These are phyloP conservation scores for Dicerorhinus sumatrensis DNA, from an alignment of 2,113 vertebrate genomes.

Conservation along the genomic window DNA sequence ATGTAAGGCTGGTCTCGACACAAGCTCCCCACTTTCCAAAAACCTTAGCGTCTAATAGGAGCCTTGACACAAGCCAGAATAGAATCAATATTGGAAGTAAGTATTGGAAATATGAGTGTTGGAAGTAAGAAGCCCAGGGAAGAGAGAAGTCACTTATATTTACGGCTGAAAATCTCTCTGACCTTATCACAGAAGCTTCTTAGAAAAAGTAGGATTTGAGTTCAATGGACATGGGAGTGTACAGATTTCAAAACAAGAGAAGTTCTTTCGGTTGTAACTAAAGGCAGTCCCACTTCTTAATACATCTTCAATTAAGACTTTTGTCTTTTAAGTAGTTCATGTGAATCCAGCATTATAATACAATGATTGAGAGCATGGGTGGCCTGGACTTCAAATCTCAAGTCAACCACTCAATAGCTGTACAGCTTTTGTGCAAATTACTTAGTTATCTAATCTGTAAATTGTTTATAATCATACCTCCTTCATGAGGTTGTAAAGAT, in stretches of 20 bases:
- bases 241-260: not conserved
- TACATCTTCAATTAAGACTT: not conserved
- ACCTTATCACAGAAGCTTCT: not conserved
- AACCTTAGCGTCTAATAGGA: not conserved
- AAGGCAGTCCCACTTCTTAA: not conserved
- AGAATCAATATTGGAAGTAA: not conserved
- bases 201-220: not conserved
- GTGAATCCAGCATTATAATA: not conserved
- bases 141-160: not conserved
- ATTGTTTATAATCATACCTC: not conserved
- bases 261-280: not conserved
- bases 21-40: not conserved
- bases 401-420: not conserved
- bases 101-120: not conserved
- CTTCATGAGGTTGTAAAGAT: not conserved
- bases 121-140: not conserved
- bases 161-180: not conserved
- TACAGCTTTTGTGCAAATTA: not conserved
- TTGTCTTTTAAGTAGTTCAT: not conserved
- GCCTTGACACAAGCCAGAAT: not conserved
- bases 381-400: not conserved
- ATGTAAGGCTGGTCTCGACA: not conserved
- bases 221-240: not conserved
- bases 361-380: not conserved
- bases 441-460: not conserved